Percentiles rank a stretch among this genome's conserved stretches.
phyloP scores from a whole-genome alignment of 2,797 vertebrate genomes.

The Hippoglossus hippoglossus region DNA sequence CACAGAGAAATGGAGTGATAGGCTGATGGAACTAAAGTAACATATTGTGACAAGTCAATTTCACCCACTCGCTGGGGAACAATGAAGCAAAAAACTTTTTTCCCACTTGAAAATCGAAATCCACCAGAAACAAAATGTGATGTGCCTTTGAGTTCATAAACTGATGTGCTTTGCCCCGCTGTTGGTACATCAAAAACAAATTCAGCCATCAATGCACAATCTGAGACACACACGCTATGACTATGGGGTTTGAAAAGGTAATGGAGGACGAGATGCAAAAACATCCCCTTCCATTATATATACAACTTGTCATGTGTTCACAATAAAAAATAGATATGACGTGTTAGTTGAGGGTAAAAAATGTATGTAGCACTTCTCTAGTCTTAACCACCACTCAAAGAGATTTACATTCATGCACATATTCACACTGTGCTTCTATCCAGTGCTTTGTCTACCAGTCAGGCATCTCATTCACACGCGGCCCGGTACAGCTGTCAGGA shows the following conservation, averaged over 20 bases:
- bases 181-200: slow-evolving; percentile 4
- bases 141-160: neutral
- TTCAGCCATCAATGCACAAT: slow-evolving; percentile 7
- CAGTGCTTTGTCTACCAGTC: no score
- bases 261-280: neutral
- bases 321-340: no score
- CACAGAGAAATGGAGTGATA: slow-evolving; percentile 32
- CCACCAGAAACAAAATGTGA: neutral
- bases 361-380: no score
- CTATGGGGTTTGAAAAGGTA: no score
- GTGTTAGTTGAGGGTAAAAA: no score
- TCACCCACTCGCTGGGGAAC: slow-evolving; percentile 34
- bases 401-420: no score
- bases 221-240: neutral
- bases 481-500: no score
- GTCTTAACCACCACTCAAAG: no score
- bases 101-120: slow-evolving; percentile 14
- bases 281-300: neutral
- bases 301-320: no score
- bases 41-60: slow-evolving; percentile 62
- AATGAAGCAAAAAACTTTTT: slow-evolving; percentile 31
- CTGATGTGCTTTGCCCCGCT: neutral
- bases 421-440: no score
- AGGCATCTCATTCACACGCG: no score
- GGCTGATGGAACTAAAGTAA: slow-evolving; percentile 41